phyloP scores from a whole-genome alignment of 2,888 invertebrate species.

The Tanytarsus gracilentus region DNA sequence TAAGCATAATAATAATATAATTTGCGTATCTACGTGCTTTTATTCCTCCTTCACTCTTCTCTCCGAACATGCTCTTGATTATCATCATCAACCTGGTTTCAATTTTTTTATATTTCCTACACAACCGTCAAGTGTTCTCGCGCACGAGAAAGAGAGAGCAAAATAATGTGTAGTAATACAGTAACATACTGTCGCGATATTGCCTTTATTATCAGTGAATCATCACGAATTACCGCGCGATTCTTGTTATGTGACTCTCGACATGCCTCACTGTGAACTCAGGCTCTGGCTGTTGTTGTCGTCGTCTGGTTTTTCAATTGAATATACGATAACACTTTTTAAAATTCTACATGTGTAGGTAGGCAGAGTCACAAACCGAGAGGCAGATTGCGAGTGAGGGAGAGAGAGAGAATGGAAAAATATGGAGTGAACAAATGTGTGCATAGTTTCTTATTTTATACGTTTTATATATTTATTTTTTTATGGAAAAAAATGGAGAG shows the following conservation, averaged over 20 bases:
- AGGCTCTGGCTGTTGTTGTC: too few species aligned
- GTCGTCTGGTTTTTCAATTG: constrained; percentile 29
- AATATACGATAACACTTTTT: constrained; percentile 24
- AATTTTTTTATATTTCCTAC: constrained; percentile 28
- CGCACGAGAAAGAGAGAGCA: not conserved
- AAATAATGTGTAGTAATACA: not conserved
- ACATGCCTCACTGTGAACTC: constrained; percentile 23
- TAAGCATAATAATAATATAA: not conserved
- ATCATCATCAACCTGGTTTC: constrained; percentile 26
- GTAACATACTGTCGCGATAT: not conserved
- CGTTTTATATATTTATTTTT: constrained; percentile 5
- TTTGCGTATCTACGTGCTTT: not conserved
- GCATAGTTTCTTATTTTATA: not conserved
- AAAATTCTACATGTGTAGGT: constrained; percentile 21
- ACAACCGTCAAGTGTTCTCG: constrained; percentile 6
- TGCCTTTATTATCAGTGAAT: constrained; percentile 4
- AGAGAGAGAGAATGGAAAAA: too few species aligned
- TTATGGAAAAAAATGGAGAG: constrained; percentile 27
- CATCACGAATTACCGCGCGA: not conserved
- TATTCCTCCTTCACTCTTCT: too few species aligned
- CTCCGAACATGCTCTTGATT: not conserved
- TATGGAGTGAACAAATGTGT: not conserved
- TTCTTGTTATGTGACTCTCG: not conserved
- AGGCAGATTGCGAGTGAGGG: not conserved
- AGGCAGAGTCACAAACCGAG: not conserved